Conservation (phyloP, 2,797 vertebrate species). For the Sebastes hopkinsi region DNA sequence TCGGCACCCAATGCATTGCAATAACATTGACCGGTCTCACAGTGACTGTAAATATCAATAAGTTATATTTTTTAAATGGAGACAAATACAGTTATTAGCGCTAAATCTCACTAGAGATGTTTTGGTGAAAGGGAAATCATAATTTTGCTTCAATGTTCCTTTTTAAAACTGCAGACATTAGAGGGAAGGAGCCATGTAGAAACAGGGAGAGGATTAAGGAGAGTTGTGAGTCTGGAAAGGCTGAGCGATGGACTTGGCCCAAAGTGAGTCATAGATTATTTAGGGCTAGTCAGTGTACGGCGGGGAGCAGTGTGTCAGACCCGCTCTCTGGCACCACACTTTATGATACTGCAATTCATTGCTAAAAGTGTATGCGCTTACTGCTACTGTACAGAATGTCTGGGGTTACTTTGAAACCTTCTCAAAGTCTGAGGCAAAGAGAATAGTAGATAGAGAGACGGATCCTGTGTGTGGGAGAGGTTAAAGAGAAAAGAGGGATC, state of each 20-base stretch:
- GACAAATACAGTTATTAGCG: background rate
- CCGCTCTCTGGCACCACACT: conserved; percentile 29
- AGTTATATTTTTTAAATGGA: background rate
- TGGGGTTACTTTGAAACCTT: conserved; percentile 20
- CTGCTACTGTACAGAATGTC: background rate
- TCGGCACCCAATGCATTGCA: too few species aligned
- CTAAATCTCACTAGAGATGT: background rate
- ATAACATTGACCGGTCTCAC: background rate
- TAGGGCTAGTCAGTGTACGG: conserved; percentile 36
- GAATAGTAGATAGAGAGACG: background rate
- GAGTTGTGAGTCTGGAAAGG: conserved; percentile 23
- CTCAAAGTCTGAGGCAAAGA: conserved; percentile 2
- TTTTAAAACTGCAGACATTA: background rate
- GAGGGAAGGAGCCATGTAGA: background rate
- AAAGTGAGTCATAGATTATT: conserved; percentile 69
- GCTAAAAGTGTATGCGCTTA: background rate
- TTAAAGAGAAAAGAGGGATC: conserved; percentile 12
- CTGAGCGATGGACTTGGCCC: conserved; percentile 47
- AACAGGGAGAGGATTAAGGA: background rate
- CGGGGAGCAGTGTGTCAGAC: conserved; percentile 28
- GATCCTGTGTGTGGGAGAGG: conserved; percentile 5
- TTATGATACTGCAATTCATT: conserved; percentile 40
- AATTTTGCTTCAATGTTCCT: background rate
- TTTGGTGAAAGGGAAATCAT: background rate
- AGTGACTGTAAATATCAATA: background rate